These are phyloP conservation scores for Volucella inflata DNA, from an alignment of 2,888 invertebrate species.

Conservation along the genomic window DNA sequence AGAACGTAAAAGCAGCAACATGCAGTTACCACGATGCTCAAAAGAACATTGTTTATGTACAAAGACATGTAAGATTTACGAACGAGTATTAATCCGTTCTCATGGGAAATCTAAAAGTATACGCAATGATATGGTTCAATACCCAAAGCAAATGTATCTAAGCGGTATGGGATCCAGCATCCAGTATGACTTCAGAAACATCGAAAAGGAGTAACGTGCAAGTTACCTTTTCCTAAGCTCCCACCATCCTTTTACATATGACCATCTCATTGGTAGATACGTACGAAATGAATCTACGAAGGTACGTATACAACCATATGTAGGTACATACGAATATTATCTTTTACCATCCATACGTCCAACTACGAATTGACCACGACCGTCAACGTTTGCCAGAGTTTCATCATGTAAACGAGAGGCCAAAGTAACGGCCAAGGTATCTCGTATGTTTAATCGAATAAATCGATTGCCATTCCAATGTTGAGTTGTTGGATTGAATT, in stretches of 20 bases:
- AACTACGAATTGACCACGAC: slow-evolving; percentile 69
- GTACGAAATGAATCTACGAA: not conserved
- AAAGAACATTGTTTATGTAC: slow-evolving; percentile 68
- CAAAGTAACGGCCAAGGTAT: slow-evolving; percentile 33
- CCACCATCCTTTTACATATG: slow-evolving; percentile 4
- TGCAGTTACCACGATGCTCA: slow-evolving; percentile 39
- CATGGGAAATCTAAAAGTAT: slow-evolving; percentile 75
- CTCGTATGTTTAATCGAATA: slow-evolving; percentile 73
- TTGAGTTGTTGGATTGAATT: slow-evolving; percentile 74
- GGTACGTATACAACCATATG: slow-evolving; percentile 19
- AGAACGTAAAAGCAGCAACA: slow-evolving; percentile 28
- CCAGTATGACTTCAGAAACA: slow-evolving; percentile 30
- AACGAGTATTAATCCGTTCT: slow-evolving; percentile 73
- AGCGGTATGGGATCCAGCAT: slow-evolving; percentile 20
- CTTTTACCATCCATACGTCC: slow-evolving; percentile 53
- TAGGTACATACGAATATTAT: slow-evolving; percentile 65
- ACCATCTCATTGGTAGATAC: too few relatives aligned
- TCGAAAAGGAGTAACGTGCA: slow-evolving; percentile 71
- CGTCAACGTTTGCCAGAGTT: slow-evolving; percentile 62
- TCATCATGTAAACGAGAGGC: slow-evolving; percentile 51
- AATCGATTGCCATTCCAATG: slow-evolving; percentile 74
- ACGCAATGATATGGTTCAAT: slow-evolving; percentile 73
- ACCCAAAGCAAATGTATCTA: slow-evolving; percentile 73
- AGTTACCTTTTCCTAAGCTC: slow-evolving; percentile 53
- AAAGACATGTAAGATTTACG: slow-evolving; percentile 73